phyloP scores from a whole-genome alignment of 2,888 invertebrate genomes.

The Hypercompe scribonia region DNA sequence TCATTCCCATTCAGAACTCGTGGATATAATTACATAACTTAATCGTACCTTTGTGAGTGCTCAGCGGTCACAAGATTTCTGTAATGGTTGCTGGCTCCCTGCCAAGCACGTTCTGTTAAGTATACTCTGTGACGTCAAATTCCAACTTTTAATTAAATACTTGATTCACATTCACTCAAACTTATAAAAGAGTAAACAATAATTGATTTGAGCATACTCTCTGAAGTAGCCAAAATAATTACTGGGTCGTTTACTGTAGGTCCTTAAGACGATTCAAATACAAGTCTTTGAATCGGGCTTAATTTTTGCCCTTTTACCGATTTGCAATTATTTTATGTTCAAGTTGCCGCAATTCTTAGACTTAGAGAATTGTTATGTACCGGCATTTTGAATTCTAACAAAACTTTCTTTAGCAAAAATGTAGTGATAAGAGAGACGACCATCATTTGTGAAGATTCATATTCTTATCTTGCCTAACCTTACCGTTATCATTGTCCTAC shows the following conservation, averaged over 20 bases:
- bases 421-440: too few relatives aligned
- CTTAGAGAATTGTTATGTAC: too few relatives aligned
- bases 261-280: neutral
- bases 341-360: too few relatives aligned
- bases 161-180: neutral
- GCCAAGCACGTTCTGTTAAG: constrained; percentile 1
- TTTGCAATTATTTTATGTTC: neutral
- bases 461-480: too few relatives aligned
- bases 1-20: neutral
- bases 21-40: neutral
- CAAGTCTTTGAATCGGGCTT: neutral
- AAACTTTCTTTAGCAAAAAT: too few relatives aligned
- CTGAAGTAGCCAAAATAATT: neutral
- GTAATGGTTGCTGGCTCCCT: neutral
- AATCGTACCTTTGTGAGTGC: neutral
- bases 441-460: too few relatives aligned
- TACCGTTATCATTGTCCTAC: too few relatives aligned
- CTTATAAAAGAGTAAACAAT: neutral
- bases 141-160: neutral
- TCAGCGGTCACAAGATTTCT: neutral
- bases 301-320: neutral
- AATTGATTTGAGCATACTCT: neutral
- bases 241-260: neutral
- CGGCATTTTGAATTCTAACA: too few relatives aligned
- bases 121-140: neutral